Evolutionary conservation across 2,888 invertebrate genomes (phyloP).

Genomic region (Sesia apiformis): DNA sequence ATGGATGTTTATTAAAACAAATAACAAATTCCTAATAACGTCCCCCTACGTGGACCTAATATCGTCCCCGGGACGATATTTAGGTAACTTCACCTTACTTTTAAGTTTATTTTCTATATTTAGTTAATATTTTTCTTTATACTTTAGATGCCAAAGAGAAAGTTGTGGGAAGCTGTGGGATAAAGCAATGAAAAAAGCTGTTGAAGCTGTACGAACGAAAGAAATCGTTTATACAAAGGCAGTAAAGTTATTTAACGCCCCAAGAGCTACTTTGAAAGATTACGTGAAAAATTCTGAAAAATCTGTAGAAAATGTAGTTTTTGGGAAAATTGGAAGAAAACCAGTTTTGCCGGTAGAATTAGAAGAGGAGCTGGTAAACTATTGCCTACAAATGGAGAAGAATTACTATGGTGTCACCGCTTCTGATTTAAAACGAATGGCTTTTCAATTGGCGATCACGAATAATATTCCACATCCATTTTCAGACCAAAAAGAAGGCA

Average conservation of each 20-base stretch:
- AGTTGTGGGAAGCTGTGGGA: constrained; percentile 6
- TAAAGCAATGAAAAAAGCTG: constrained; percentile 8
- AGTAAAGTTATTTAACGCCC: constrained; percentile 11
- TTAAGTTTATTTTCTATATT: too few species aligned
- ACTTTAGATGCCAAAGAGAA: not conserved
- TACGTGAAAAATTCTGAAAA: constrained; percentile 6
- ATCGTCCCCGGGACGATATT: constrained; percentile 4
- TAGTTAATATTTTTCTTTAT: not conserved
- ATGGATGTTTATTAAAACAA: not conserved
- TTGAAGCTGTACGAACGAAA: constrained; percentile 9
- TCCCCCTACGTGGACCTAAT: constrained; percentile 3
- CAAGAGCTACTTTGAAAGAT: constrained; percentile 11
- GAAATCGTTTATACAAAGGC: constrained; percentile 14
- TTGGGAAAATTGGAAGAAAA: constrained; percentile 6
- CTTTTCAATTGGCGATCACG: too few species aligned
- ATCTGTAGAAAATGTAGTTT: constrained; percentile 5
- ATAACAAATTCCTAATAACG: constrained; percentile 3
- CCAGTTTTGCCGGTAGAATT: constrained; percentile 1
- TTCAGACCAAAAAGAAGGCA: too few species aligned
- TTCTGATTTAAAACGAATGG: too few species aligned
- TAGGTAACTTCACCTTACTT: not conserved
- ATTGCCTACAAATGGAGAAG: too few species aligned
- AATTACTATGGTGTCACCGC: too few species aligned
- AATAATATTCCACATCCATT: too few species aligned
- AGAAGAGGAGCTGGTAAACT: constrained; percentile 4